Conservation (phyloP, 2,888 invertebrate species). For the Tromatobia lineatoria region DNA sequence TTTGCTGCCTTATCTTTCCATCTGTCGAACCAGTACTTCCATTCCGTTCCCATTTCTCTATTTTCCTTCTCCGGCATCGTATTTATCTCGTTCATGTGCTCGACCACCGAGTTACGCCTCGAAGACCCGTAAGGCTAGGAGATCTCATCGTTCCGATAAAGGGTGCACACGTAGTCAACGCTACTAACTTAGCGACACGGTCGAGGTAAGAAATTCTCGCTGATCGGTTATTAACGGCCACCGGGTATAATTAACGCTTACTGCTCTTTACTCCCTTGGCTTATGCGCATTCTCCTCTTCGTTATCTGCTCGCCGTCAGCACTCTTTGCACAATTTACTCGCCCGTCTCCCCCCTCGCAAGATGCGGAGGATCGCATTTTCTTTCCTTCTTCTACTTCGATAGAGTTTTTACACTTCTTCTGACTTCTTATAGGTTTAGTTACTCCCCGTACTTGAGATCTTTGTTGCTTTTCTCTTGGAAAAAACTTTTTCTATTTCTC, state of each 20-base stretch:
- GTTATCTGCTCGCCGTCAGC: constrained; percentile 51
- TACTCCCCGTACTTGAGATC: not conserved
- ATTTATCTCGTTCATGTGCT: constrained; percentile 57
- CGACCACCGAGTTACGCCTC: constrained; percentile 67
- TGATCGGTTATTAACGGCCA: constrained; percentile 78
- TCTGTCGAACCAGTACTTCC: constrained; percentile 14
- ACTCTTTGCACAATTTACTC: constrained; percentile 56
- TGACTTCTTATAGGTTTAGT: not conserved
- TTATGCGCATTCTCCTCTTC: constrained; percentile 39
- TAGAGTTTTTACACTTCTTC: not conserved
- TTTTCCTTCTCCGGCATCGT: constrained; percentile 36
- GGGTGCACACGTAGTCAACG: constrained; percentile 29
- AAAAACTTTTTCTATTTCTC: no score
- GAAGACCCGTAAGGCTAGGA: constrained; percentile 52
- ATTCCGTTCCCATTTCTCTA: constrained; percentile 45
- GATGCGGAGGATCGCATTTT: constrained; percentile 1
- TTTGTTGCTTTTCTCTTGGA: no score
- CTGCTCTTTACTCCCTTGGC: constrained; percentile 35
- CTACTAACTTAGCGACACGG: constrained; percentile 28
- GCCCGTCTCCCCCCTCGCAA: constrained; percentile 40
- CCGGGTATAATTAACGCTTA: constrained; percentile 77
- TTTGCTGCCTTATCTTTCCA: constrained; percentile 31
- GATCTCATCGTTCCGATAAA: constrained; percentile 55
- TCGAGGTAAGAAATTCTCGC: constrained; percentile 49
- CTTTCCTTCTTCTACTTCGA: not conserved